Evolutionary conservation across 2,113 vertebrate genomes (phyloP).

Genomic region (Thymallus thymallus): DNA sequence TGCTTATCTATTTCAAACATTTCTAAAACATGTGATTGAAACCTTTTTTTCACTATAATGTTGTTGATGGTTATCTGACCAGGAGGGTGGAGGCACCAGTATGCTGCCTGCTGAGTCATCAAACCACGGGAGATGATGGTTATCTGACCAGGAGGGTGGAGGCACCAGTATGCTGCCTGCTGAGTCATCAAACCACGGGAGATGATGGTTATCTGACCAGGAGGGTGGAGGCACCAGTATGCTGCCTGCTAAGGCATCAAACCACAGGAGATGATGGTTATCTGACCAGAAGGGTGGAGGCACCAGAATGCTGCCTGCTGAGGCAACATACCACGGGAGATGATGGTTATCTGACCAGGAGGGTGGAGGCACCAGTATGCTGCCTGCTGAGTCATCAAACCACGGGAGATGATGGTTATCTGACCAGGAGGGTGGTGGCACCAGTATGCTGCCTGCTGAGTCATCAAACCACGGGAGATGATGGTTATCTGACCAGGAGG

Average conservation of each 20-base stretch:
- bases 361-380: neutral
- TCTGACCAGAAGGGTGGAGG: too few relatives aligned
- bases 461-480: conserved; percentile 26
- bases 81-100: too few relatives aligned
- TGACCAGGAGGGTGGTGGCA: too few relatives aligned
- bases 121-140: conserved; percentile 22
- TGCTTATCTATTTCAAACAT: neutral
- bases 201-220: neutral
- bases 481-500: neutral
- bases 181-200: conserved; percentile 26
- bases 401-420: conserved; percentile 17
- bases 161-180: neutral
- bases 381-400: conserved; percentile 20
- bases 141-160: neutral
- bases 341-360: neutral
- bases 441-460: conserved; percentile 7
- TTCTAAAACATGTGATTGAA: neutral
- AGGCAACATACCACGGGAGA: conserved; percentile 26
- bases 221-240: neutral
- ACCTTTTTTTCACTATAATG: neutral
- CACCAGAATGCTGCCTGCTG: neutral
- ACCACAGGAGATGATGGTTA: conserved; percentile 19
- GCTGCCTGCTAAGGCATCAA: conserved; percentile 20
- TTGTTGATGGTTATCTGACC: neutral
- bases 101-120: conserved; percentile 17